Evolutionary conservation across 1,140 invertebrate species (phyloP), one percentile per base, ranked within the genome.

Genomic region (Drosophila willistoni): DNA sequence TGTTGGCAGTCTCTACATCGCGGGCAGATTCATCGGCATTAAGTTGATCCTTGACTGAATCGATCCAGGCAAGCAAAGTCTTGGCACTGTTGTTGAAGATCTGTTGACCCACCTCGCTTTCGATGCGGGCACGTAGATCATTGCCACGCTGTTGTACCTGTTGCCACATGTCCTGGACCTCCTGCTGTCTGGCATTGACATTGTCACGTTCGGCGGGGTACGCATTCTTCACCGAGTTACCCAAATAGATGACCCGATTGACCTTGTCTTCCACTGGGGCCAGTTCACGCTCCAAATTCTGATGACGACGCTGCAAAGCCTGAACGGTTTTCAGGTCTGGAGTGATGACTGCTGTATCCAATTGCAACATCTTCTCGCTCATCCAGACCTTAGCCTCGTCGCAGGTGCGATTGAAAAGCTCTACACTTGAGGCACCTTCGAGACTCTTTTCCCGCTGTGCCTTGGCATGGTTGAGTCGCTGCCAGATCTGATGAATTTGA

Each of bases 301-400:
- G 96, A 92, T 98, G 98, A 29, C 96, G 93, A 12, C 98, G 93
- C 92, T 98, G 97, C 51, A 98, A 91, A 5, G 97, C 97, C 90
- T 98, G 96, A 0, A 98, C 97, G 0, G 97, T 98, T 91, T 97
- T 96, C 33, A 98, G 93, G 93, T 98, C 98, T 3, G 96, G 94
- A 0, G 96, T 97, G 1, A 97, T 93, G 55, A 96, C 95, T 13
- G 95, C 95, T 0, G 94, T 95, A 68, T 98, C 97, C 75, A 97
- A 83, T 81, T 97, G 96, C 14, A 94, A 95, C 93, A 97, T 96
- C 93, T 99, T 98, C 92, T 98, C 98, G 17, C 95, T 93, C 97
- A 99, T 98, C 97, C 98, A 98, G 85, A 98, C 97, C 75, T 96
- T 94, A 0, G 97, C 97, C 91, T 98, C 98, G 81, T 98, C 97